Conservation (phyloP, 2,797 vertebrate genomes). For the Bovichtus variegatus region DNA sequence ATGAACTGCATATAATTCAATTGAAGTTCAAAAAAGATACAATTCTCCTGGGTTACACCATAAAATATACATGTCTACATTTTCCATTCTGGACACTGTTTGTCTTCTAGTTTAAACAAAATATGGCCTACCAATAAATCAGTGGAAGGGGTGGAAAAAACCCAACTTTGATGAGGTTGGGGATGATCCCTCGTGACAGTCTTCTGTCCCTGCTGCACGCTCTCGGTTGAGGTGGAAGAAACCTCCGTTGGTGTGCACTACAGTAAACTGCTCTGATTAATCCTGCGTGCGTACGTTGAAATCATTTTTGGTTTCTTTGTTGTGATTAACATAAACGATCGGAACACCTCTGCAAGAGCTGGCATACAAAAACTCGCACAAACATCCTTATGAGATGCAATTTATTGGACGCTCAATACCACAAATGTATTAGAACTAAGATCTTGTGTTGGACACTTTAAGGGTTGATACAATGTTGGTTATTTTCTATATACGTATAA, state of each 20-base stretch:
- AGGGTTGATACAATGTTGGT: not conserved
- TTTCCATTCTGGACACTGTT: not conserved
- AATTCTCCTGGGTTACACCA: not conserved
- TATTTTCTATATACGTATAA: not conserved
- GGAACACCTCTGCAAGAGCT: not conserved
- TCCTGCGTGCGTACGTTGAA: not conserved
- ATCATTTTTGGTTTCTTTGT: not conserved
- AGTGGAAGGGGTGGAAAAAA: not conserved
- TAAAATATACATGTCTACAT: not conserved
- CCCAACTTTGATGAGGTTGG: conserved; percentile 16
- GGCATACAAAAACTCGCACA: not conserved
- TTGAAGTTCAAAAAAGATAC: not conserved
- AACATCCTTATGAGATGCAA: not conserved
- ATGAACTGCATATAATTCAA: not conserved
- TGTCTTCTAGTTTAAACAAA: not conserved
- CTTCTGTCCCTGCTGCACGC: conserved; percentile 12
- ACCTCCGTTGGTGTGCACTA: not conserved
- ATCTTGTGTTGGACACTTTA: not conserved
- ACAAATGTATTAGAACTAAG: not conserved
- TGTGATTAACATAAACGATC: not conserved
- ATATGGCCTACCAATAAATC: not conserved
- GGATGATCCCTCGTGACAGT: conserved; percentile 12
- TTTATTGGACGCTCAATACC: not conserved
- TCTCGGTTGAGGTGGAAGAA: conserved; percentile 10
- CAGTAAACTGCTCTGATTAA: not conserved